phyloP scores from a whole-genome alignment of 2,797 vertebrate genomes.

The Leptoclinus maculatus region DNA sequence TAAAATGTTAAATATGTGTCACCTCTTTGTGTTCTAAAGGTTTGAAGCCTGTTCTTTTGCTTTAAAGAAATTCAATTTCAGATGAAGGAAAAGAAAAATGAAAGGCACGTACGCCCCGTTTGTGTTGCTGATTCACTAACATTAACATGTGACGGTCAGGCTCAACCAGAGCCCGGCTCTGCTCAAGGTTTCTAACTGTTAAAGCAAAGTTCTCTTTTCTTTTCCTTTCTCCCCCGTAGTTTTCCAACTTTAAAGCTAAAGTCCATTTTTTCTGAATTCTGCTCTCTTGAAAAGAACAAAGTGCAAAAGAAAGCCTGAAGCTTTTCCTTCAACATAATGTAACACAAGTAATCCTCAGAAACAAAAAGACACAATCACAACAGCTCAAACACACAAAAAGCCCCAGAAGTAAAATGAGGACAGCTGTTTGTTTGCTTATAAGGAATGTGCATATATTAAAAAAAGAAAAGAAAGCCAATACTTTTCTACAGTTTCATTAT shows the following conservation, averaged over 20 bases:
- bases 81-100: neutral
- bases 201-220: no score
- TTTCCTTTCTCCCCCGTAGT: no score
- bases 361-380: conserved; percentile 15
- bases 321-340: conserved; percentile 42
- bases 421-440: conserved; percentile 42
- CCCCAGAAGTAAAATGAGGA: neutral
- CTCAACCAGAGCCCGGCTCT: no score
- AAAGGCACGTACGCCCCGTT: neutral
- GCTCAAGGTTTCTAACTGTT: no score
- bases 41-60: neutral
- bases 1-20: conserved; percentile 1
- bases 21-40: neutral
- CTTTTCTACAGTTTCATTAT: neutral
- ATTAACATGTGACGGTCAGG: no score
- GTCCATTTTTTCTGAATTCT: neutral
- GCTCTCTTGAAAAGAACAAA: conserved; percentile 23
- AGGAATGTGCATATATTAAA: conserved; percentile 14
- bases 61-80: neutral
- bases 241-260: neutral
- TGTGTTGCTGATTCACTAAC: neutral
- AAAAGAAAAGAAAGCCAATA: neutral
- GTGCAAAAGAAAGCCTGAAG: conserved; percentile 9
- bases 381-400: conserved; percentile 17
- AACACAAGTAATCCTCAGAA: conserved; percentile 19